Evolutionary conservation across 2,113 vertebrate genomes (phyloP).

Genomic region (Chionomys nivalis): DNA sequence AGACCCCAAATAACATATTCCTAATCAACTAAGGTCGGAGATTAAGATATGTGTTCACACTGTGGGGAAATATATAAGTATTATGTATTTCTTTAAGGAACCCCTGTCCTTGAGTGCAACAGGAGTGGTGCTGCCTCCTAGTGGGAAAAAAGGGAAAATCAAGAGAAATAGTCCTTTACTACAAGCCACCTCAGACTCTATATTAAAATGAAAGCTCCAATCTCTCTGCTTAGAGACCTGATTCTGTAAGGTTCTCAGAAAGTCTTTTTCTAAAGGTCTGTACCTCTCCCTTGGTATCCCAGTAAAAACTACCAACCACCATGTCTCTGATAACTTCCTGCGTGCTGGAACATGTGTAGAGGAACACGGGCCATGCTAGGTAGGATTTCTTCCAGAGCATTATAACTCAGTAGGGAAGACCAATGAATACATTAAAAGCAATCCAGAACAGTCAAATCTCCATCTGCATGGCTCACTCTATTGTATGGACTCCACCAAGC

Average conservation of each 20-base stretch:
- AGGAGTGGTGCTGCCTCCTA: conserved; percentile 54
- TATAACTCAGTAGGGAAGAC: not conserved
- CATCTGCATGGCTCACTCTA: not conserved
- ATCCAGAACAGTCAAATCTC: not conserved
- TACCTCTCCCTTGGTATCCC: not conserved
- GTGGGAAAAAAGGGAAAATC: conserved; percentile 38
- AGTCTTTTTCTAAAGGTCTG: conserved; percentile 4
- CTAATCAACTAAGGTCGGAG: conserved; percentile 5
- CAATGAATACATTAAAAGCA: not conserved
- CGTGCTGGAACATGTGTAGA: not conserved
- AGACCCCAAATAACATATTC: not conserved
- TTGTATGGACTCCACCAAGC: not conserved
- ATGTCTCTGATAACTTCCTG: not conserved
- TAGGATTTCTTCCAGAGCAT: not conserved
- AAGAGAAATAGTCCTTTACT: not conserved
- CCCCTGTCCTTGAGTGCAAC: not conserved
- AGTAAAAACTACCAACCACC: not conserved
- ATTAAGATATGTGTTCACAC: not conserved
- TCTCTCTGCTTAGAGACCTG: not conserved
- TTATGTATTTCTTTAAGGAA: not conserved
- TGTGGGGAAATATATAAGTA: not conserved
- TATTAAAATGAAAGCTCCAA: not conserved
- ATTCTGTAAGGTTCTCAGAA: not conserved
- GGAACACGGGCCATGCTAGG: not conserved
- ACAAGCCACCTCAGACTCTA: not conserved